These are phyloP conservation scores for Enoplosus armatus DNA, from an alignment of 2,797 vertebrate genomes.

Conservation along the genomic window DNA sequence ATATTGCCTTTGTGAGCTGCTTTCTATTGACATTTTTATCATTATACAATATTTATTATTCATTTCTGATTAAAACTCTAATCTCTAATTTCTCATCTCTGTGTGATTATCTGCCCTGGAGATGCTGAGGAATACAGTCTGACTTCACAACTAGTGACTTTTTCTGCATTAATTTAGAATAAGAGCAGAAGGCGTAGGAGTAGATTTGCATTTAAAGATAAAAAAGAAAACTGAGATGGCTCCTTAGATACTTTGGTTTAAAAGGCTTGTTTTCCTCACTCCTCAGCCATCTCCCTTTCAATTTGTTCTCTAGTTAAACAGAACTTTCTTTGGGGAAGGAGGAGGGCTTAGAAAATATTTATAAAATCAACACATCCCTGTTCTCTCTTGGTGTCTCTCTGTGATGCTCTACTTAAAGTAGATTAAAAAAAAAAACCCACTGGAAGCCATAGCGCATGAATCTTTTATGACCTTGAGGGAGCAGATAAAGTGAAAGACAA, in stretches of 20 bases:
- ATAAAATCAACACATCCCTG: conserved; percentile 60
- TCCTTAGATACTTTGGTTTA: conserved; percentile 24
- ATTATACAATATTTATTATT: not conserved
- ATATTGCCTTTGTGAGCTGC: too few relatives aligned
- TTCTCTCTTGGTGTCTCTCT: conserved; percentile 43
- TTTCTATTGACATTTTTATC: not conserved
- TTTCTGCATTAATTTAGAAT: conserved; percentile 32
- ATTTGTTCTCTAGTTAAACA: conserved; percentile 38
- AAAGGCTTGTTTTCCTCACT: conserved; percentile 30
- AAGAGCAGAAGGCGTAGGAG: conserved; percentile 4
- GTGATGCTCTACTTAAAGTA: conserved; percentile 70
- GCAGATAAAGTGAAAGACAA: conserved; percentile 79
- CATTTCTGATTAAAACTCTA: not conserved
- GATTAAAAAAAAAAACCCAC: conserved; percentile 80
- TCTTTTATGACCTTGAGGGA: conserved; percentile 81
- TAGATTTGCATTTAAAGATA: conserved; percentile 36
- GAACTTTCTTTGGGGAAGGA: conserved; percentile 18
- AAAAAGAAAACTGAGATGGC: conserved; percentile 15
- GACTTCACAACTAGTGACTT: not conserved
- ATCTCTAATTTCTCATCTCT: not conserved
- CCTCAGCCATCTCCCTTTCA: conserved; percentile 30
- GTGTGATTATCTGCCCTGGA: not conserved
- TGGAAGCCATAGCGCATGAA: conserved; percentile 75
- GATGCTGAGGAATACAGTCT: conserved; percentile 4
- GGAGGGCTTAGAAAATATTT: conserved; percentile 66